Evolutionary conservation across 2,797 vertebrate genomes (phyloP).

Genomic region (Lacerta bilineata): DNA sequence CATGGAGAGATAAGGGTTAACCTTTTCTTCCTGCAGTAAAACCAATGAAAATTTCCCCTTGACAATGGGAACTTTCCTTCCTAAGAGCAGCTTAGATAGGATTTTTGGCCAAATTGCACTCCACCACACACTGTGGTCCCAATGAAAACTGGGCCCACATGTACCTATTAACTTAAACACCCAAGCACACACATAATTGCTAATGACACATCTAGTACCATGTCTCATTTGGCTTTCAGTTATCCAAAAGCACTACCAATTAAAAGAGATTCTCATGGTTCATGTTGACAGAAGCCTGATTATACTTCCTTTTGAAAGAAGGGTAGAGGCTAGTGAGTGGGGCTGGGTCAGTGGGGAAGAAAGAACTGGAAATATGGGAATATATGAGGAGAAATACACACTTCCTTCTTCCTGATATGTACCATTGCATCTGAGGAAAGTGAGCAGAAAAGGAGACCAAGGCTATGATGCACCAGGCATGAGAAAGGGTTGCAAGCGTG

Average conservation of each 20-base stretch:
- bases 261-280: not conserved
- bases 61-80: no score
- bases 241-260: not conserved
- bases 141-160: no score
- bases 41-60: no score
- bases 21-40: no score
- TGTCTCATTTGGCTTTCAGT: not conserved
- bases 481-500: not conserved
- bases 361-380: not conserved
- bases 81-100: no score
- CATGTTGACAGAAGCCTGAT: not conserved
- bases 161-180: not conserved
- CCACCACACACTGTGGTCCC: no score
- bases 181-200: not conserved
- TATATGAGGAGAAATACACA: not conserved
- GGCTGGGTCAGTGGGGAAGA: no score
- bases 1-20: no score
- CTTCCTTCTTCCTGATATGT: not conserved
- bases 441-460: not conserved
- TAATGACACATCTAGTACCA: not conserved
- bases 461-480: not conserved
- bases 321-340: not conserved
- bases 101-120: no score
- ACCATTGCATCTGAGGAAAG: not conserved
- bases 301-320: not conserved